These are phyloP conservation scores for Papilio demoleus DNA, from an alignment of 2,888 invertebrate species.

Conservation along the genomic window DNA sequence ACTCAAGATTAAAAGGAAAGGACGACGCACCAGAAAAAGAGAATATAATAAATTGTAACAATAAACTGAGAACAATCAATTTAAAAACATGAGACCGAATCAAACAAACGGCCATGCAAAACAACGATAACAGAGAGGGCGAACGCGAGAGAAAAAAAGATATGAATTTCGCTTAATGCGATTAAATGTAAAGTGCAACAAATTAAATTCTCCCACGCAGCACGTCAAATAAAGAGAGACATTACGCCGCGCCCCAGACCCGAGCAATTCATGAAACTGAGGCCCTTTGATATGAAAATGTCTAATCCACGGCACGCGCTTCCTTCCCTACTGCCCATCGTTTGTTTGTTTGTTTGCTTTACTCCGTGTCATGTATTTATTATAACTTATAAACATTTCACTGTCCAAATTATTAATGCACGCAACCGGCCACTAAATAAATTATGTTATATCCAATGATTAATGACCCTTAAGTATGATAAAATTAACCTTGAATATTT, in stretches of 20 bases:
- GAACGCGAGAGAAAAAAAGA: constrained; percentile 57
- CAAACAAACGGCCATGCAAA: constrained; percentile 53
- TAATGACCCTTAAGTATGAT: constrained; percentile 46
- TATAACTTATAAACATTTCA: constrained; percentile 37
- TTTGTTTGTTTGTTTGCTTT: constrained; percentile 71
- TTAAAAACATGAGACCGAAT: constrained; percentile 31
- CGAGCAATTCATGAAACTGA: constrained; percentile 79
- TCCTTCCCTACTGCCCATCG: constrained; percentile 66
- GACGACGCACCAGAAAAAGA: constrained; percentile 42
- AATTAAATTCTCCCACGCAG: constrained; percentile 81
- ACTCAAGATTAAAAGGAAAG: constrained; percentile 33
- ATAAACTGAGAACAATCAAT: constrained; percentile 36
- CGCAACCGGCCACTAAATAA: constrained; percentile 45
- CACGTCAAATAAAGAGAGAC: constrained; percentile 73
- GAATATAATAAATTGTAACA: constrained; percentile 31
- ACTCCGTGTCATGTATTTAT: constrained; percentile 68
- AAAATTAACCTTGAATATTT: constrained; percentile 59
- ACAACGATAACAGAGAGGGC: constrained; percentile 57
- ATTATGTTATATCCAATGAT: constrained; percentile 48
- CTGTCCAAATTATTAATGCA: constrained; percentile 52
- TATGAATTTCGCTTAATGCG: constrained; percentile 56
- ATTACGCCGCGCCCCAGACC: constrained; percentile 68
- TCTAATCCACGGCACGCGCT: constrained; percentile 79
- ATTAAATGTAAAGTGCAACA: constrained; percentile 67
- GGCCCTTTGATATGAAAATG: constrained; percentile 82